Conservation (phyloP, 2,797 vertebrate species). For the Iguana delicatissima region DNA sequence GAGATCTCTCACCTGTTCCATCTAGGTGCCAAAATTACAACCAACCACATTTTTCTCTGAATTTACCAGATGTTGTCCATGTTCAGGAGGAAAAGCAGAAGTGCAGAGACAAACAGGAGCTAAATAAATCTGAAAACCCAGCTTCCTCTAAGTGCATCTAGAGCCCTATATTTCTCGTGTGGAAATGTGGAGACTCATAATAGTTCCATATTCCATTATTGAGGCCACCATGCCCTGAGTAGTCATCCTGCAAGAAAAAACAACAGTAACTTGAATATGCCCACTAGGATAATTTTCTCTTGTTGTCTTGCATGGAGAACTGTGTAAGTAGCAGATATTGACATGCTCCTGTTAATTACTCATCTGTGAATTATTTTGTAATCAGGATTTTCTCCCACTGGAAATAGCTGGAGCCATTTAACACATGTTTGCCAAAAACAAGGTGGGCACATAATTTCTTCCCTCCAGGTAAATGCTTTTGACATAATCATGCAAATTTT, state of each 20-base stretch:
- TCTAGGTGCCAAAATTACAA: neutral
- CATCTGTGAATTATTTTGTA: slow-evolving; percentile 5
- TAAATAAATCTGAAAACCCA: slow-evolving; percentile 13
- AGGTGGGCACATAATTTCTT: slow-evolving; percentile 14
- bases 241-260: slow-evolving; percentile 1
- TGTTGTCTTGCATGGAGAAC: neutral
- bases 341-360: slow-evolving; percentile 37
- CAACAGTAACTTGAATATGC: neutral
- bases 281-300: slow-evolving; percentile 15
- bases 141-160: neutral
- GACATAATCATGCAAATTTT: neutral
- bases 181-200: neutral
- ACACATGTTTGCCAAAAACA: neutral
- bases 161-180: too few relatives aligned
- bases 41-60: neutral
- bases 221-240: neutral
- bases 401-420: slow-evolving; percentile 34
- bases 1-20: neutral
- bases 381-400: slow-evolving; percentile 13
- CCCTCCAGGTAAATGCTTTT: slow-evolving; percentile 26
- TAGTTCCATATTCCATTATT: neutral
- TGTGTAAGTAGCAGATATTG: slow-evolving; percentile 38
- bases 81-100: neutral
- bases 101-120: neutral
- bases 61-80: too few relatives aligned